Conservation (phyloP, 2,113 vertebrate genomes). For the Ammodytes marinus region DNA sequence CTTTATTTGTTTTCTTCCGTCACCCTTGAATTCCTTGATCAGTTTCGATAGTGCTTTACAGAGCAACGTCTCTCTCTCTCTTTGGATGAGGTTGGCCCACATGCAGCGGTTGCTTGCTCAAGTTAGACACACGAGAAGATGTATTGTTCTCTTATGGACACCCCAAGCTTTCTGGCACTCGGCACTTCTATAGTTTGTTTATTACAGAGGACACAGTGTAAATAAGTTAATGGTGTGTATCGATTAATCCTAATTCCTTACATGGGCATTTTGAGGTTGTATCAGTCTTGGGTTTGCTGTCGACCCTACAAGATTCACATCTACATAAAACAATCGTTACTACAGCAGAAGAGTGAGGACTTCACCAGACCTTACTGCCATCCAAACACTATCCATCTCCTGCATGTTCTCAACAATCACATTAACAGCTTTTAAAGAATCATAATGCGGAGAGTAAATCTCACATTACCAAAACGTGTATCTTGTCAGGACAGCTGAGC, state of each 20-base stretch:
- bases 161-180: neutral
- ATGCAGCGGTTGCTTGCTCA: neutral
- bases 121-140: neutral
- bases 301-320: neutral
- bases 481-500: neutral
- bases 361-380: neutral
- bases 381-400: constrained; percentile 2
- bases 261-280: neutral
- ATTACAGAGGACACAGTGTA: neutral
- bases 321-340: neutral
- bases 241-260: neutral
- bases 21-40: neutral
- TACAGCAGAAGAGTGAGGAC: neutral
- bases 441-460: neutral
- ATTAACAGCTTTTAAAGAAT: constrained; percentile 10
- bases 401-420: neutral
- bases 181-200: neutral
- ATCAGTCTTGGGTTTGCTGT: neutral
- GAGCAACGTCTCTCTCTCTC: neutral
- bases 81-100: neutral
- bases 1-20: neutral
- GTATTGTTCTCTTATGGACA: neutral
- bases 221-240: neutral
- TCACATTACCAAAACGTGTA: neutral
- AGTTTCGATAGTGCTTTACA: neutral